phyloP scores from a whole-genome alignment of 2,888 invertebrate species.

The Melitaea athalia region DNA sequence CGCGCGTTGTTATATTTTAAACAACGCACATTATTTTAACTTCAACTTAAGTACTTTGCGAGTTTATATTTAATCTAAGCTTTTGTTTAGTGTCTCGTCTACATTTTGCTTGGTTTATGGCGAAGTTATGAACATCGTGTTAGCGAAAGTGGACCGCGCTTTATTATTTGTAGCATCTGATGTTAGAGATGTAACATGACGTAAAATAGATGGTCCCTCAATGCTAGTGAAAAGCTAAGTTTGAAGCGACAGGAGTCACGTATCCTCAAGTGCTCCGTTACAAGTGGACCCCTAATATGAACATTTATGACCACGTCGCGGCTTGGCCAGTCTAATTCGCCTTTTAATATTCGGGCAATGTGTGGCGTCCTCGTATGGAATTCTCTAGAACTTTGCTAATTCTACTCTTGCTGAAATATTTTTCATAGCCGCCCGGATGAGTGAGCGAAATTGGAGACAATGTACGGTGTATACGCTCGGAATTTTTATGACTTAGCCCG shows the following conservation, averaged over 20 bases:
- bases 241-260: slow-evolving; percentile 48
- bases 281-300: slow-evolving; percentile 62
- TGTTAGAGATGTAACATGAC: slow-evolving; percentile 38
- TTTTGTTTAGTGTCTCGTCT: slow-evolving; percentile 43
- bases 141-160: slow-evolving; percentile 44
- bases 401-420: slow-evolving; percentile 58
- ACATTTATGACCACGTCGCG: slow-evolving; percentile 65
- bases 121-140: slow-evolving; percentile 42
- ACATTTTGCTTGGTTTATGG: slow-evolving; percentile 43
- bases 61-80: slow-evolving; percentile 46
- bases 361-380: slow-evolving; percentile 56
- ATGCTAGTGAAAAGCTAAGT: slow-evolving; percentile 39
- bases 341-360: slow-evolving; percentile 75
- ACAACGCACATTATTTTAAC: slow-evolving; percentile 45
- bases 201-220: slow-evolving; percentile 25
- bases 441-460: slow-evolving; percentile 63
- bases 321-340: slow-evolving; percentile 67
- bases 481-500: slow-evolving; percentile 61
- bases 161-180: slow-evolving; percentile 42
- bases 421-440: slow-evolving; percentile 51
- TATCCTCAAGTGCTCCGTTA: slow-evolving; percentile 52
- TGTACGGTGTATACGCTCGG: slow-evolving; percentile 52
- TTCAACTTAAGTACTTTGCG: slow-evolving; percentile 40
- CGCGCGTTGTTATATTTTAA: slow-evolving; percentile 36
- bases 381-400: slow-evolving; percentile 64